Percentiles rank a stretch among this genome's conserved stretches.
phyloP scores from a whole-genome alignment of 2,888 invertebrate genomes.

The Keiferia lycopersicella region DNA sequence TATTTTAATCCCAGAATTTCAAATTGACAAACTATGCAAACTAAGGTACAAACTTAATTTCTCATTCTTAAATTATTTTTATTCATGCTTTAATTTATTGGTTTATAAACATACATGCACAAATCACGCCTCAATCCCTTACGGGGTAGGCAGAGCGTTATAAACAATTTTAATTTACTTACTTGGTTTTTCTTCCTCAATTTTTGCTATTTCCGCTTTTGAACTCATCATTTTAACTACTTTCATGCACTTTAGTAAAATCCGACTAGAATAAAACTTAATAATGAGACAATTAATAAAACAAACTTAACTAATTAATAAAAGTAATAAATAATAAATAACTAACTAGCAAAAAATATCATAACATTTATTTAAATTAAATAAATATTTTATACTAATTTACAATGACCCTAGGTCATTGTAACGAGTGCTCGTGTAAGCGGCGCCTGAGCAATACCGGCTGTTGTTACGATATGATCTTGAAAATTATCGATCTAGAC shows the following conservation, averaged over 20 bases:
- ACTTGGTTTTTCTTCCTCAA: not conserved
- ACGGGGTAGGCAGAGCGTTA: no score
- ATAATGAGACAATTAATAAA: not conserved
- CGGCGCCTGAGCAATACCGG: not conserved
- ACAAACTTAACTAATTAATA: not conserved
- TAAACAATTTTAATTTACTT: not conserved
- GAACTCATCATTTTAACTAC: not conserved
- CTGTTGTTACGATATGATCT: not conserved
- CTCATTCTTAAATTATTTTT: no score
- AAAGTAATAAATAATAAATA: no score
- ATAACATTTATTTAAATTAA: not conserved
- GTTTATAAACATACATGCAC: no score
- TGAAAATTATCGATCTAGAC: not conserved
- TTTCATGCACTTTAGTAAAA: not conserved
- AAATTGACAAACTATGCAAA: no score
- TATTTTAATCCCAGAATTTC: no score
- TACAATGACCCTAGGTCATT: not conserved
- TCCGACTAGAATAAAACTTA: not conserved
- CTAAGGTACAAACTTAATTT: no score
- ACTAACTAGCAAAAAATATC: no score
- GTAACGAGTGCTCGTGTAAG: not conserved
- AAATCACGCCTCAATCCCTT: no score
- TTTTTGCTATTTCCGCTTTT: not conserved
- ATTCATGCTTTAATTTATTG: not conserved
- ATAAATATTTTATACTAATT: not conserved